phyloP scores from a whole-genome alignment of 2,888 invertebrate species.

The Cerceris rybyensis region DNA sequence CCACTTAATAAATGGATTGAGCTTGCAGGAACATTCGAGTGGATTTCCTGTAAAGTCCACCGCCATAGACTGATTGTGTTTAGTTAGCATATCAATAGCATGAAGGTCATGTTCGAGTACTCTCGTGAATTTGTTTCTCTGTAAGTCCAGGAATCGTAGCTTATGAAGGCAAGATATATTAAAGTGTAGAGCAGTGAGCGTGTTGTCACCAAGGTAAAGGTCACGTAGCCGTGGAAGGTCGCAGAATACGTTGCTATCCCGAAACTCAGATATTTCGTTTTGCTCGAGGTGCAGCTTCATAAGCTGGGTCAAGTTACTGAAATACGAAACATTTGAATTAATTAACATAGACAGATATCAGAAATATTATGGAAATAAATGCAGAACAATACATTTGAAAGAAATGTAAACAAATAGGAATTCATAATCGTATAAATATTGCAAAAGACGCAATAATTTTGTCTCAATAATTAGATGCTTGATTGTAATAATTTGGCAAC shows the following conservation, averaged over 20 bases:
- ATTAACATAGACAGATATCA: background rate
- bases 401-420: too few species aligned
- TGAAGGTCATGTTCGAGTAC: conserved; percentile 82
- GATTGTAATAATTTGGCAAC: too few species aligned
- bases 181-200: conserved; percentile 85
- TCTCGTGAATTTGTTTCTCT: conserved; percentile 85
- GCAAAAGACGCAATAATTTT: too few species aligned
- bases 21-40: conserved; percentile 87
- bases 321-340: conserved; percentile 22
- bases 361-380: background rate
- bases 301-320: conserved; percentile 85
- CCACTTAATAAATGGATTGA: conserved; percentile 86
- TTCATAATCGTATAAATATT: too few species aligned
- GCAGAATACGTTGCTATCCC: conserved; percentile 87
- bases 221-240: conserved; percentile 86
- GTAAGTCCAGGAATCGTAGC: conserved; percentile 87
- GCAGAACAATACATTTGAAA: background rate
- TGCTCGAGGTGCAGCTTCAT: conserved; percentile 89
- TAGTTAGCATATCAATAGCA: conserved; percentile 84
- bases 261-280: conserved; percentile 88
- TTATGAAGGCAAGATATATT: conserved; percentile 86
- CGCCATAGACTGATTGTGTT: conserved; percentile 82
- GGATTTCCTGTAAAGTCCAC: conserved; percentile 87
- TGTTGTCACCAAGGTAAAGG: conserved; percentile 87
- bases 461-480: too few species aligned